Conservation (phyloP, 1,140 invertebrate species). For the Littorina saxatilis region DNA sequence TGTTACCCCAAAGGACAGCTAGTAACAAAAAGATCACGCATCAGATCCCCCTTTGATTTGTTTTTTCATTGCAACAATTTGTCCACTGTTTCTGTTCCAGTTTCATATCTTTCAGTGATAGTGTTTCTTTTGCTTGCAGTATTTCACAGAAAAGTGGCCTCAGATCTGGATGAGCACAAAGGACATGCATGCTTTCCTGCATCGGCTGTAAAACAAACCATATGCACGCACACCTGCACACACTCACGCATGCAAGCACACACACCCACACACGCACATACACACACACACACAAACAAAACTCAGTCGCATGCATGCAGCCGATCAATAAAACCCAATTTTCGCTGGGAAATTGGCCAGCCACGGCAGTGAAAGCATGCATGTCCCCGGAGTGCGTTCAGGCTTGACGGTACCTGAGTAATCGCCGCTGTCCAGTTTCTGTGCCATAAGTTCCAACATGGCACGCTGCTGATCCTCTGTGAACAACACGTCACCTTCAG, state of each 20-base stretch:
- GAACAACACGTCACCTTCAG: constrained; percentile 62
- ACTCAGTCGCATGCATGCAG: too few species aligned
- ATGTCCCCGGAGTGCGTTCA: background rate
- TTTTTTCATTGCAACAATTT: too few species aligned
- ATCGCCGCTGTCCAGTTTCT: constrained; percentile 49
- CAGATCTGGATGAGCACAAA: background rate
- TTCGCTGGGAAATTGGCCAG: background rate
- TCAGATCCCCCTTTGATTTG: too few species aligned
- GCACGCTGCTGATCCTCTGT: constrained; percentile 69
- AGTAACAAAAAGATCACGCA: too few species aligned
- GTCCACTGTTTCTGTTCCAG: too few species aligned
- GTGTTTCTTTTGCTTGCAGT: too few species aligned
- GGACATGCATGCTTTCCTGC: constrained; percentile 18
- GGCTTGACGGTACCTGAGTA: constrained; percentile 38
- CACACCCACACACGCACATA: too few species aligned
- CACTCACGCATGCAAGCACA: too few species aligned
- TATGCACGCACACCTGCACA: too few species aligned
- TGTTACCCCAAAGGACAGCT: too few species aligned
- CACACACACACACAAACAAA: too few species aligned
- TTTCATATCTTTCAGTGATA: too few species aligned
- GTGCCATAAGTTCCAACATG: constrained; percentile 64
- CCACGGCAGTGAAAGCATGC: background rate
- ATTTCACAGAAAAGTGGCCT: background rate
- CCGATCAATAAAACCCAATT: background rate
- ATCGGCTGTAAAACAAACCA: background rate